Base-by-base conservation (phyloP, 2,113 vertebrate genomes). In the Chrysochloris asiatica region DNA sequence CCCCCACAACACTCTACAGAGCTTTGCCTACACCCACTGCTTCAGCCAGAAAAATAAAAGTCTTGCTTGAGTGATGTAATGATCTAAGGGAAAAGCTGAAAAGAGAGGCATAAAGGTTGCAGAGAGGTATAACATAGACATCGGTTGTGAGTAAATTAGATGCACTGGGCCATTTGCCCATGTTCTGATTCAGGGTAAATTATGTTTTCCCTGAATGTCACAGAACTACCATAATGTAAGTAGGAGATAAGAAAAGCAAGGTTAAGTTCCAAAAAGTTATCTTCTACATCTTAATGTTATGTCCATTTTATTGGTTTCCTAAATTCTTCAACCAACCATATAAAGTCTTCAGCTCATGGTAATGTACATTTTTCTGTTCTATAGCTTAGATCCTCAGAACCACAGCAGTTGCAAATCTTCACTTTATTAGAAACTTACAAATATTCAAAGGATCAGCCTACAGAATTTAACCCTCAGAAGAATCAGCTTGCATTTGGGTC, bases 301-400 rank as follows among this genome's bases (percentile, higher is more conserved):
- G n/a, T 36, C 45, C 28, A 9, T 85, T 96, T 93, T 86, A 81
- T n/a, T 17, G 76, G 71, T 52, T 50, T 94, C 56, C 83, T n/a
- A 63, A 67, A 84, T 85, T 92, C 36, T 84, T 78, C 86, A 69
- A 78, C 77, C 81, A 93, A 67, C 19, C 13, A 33, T 17, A 71
- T 2, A 19, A 9, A 91, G 36, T 12, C 36, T 87, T 89, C 8
- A 67, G 30, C 84, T 91, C 21, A 19, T 48, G 16, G 63, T 93
- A 89, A 86, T 83, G 36, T 45, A 76, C 47, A 59, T 78, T 83
- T 90, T 92, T 56, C 78, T 79, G 47, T 76, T 76, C 69, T 76
- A 12, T 47, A 82, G 21, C 12, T 22, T 5, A 10, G 86, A 69
- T 0, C 52, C 75, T 50, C 83, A 85, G 50, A 95, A 56, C 19